Base-by-base conservation (phyloP, 2,888 invertebrate genomes). In the Drosophila macrothrix region DNA sequence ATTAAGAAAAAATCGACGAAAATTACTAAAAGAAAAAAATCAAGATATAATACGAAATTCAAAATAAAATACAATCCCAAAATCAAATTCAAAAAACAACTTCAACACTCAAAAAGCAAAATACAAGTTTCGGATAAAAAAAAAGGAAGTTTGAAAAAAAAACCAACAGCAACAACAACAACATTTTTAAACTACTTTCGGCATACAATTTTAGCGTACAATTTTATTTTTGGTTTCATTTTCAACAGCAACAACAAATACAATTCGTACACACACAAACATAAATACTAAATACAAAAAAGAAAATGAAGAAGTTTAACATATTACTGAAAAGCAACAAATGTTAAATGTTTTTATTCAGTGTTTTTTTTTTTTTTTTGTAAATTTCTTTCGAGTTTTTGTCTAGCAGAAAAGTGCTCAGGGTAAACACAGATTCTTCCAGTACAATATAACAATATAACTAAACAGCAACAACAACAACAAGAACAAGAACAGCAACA, bases 371-470 rank as follows among this genome's bases (percentile, higher is more conserved):
- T 1, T 46, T 5, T 12, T 12, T 37, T 19, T 53, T 55, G 39
- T 60, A 41, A 37, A 28, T 54, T 68, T 75, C 9, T 67, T 73
- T 75, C 67, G 41, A 66, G 63, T 77, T 55, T 49, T 78, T 64
- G 77, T 84, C 88, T 81, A 85, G 85, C 85, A 89, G 88, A 86
- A 84, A 93, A 92, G 91, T 92, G 93, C 93, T 93, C 93, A 93
- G 93, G 93, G 93, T 93, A 93, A 91, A 93, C 93, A 93, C 93
- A 92, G 93, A 93, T 93, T 93, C 93, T 93, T 93, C 93, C 93
- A 93, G 89, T 89, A 91, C 82, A 91, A 90, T 77, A 82, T 50
- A 46, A 25, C 46, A 46, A 46, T 46, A 50, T 76, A 73, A 83
- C 77, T 78, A 86, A 85, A 81, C 62, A 72, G 68, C 56, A 71